A percentile compares a stretch with the other conserved stretches of the same genome.
Evolutionary conservation across 2,797 vertebrate species (phyloP).

Genomic region (Pseudomugil tenellus): DNA sequence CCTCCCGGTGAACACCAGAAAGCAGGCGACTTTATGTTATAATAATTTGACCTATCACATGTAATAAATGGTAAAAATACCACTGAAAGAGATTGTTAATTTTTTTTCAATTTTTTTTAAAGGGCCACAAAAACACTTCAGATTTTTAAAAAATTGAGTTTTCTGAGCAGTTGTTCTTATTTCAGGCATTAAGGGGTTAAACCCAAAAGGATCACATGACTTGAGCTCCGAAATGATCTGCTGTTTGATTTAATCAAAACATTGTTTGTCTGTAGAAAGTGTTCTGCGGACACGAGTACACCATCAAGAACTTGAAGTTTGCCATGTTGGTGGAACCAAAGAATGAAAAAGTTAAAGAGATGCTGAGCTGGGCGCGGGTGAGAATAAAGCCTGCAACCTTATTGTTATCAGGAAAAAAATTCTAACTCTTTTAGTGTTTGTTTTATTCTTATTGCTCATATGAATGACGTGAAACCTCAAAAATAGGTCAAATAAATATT

Average conservation of each 20-base stretch:
- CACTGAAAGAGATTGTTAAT: no score
- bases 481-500: not conserved
- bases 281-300: constrained; percentile 83
- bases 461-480: not conserved
- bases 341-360: constrained; percentile 79
- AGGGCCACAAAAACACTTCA: no score
- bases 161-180: no score
- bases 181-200: not conserved
- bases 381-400: constrained; percentile 25
- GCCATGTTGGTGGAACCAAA: constrained; percentile 79
- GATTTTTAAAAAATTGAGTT: no score
- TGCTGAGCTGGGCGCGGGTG: constrained; percentile 82
- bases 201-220: not conserved
- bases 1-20: no score
- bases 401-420: not conserved
- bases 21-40: no score
- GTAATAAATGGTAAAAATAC: no score
- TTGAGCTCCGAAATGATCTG: constrained; percentile 1
- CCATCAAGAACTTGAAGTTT: constrained; percentile 82
- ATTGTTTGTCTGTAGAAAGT: constrained; percentile 66
- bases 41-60: no score
- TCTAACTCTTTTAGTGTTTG: not conserved
- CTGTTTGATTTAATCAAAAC: not conserved
- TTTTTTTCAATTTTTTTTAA: no score
- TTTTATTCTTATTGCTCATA: not conserved